Percentiles rank a stretch among this genome's conserved stretches.
Conservation (phyloP, 2,888 invertebrate genomes). For the Drosophila emarginata region DNA sequence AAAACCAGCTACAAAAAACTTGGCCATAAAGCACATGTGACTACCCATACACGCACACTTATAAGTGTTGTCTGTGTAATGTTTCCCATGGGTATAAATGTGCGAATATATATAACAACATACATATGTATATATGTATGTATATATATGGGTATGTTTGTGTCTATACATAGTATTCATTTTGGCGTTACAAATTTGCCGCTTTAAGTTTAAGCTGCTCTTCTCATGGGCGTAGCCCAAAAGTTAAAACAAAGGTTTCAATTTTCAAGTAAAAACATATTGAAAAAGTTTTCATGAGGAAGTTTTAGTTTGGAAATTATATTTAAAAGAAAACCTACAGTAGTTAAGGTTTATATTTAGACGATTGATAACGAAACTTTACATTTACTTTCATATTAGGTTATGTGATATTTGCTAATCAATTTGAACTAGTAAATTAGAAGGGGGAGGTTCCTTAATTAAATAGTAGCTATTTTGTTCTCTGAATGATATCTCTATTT, state of each 20-base stretch:
- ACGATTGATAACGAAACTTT: neutral
- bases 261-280: neutral
- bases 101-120: conserved; percentile 16
- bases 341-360: neutral
- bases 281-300: neutral
- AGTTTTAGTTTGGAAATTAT: neutral
- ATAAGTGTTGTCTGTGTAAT: neutral
- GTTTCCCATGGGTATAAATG: conserved; percentile 5
- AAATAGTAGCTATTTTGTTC: no score
- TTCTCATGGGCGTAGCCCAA: neutral
- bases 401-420: no score
- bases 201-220: conserved; percentile 6
- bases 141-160: conserved; percentile 10
- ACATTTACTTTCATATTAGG: neutral
- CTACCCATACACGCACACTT: conserved; percentile 36
- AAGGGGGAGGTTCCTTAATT: no score
- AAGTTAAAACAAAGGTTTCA: neutral
- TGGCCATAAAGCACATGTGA: conserved; percentile 74
- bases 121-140: conserved; percentile 2
- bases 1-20: conserved; percentile 30
- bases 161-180: neutral
- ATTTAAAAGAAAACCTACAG: neutral
- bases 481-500: no score
- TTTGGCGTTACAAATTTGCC: conserved; percentile 7
- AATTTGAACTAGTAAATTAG: no score